A percentile compares a stretch with the other conserved stretches of the same genome.
Conservation (phyloP, 1,140 invertebrate species). For the Drosophila gunungcola region DNA sequence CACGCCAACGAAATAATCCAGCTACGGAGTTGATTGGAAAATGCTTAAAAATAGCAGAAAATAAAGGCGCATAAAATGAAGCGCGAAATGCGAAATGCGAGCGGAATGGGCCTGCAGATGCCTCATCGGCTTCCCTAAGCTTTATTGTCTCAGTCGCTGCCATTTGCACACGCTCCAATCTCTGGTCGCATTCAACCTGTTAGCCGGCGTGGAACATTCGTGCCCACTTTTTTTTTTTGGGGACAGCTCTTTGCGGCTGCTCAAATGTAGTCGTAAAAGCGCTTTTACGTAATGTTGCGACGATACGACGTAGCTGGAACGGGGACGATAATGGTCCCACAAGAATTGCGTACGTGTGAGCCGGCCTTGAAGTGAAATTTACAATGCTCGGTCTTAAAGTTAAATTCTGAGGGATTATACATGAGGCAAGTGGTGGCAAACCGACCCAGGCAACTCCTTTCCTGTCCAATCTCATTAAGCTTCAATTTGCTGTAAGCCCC, state of each 20-base stretch:
- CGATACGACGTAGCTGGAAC: constrained; percentile 52
- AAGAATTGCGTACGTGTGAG: constrained; percentile 66
- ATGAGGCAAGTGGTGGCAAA: constrained; percentile 8
- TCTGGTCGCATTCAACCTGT: constrained; percentile 73
- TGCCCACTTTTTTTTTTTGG: constrained; percentile 39
- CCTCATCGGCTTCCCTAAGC: constrained; percentile 45
- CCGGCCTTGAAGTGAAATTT: constrained; percentile 70
- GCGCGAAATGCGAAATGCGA: constrained; percentile 12
- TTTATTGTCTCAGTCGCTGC: constrained; percentile 68
- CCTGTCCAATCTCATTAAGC: constrained; percentile 4
- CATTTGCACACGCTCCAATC: constrained; percentile 66
- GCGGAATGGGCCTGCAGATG: constrained; percentile 21
- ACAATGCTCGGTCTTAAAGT: constrained; percentile 27
- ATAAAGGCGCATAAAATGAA: constrained; percentile 24
- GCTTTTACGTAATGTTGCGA: constrained; percentile 72
- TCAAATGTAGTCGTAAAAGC: constrained; percentile 76
- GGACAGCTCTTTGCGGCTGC: constrained; percentile 35
- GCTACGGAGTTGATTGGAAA: constrained; percentile 70
- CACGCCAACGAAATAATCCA: constrained; percentile 61
- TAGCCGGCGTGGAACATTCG: constrained; percentile 38
- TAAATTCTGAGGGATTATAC: constrained; percentile 41
- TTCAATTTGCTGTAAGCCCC: constrained; percentile 9
- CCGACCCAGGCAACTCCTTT: constrained; percentile 1
- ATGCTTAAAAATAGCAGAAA: constrained; percentile 39
- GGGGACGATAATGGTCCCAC: constrained; percentile 56